Percentiles rank a stretch among this genome's conserved stretches.
Conservation (phyloP, 2,888 invertebrate genomes). For the Ormia ochracea region DNA sequence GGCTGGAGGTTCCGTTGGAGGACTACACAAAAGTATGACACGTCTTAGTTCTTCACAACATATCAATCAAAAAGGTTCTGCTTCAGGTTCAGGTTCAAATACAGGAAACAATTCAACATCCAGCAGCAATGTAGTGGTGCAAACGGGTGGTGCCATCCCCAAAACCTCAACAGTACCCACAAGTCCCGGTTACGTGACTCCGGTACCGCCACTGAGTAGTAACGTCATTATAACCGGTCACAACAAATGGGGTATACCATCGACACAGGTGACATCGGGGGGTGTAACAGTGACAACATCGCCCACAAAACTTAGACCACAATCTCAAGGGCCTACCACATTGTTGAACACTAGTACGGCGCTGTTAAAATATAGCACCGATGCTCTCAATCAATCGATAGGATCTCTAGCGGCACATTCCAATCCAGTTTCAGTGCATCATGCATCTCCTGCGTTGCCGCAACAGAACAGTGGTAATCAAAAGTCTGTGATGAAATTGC, state of each 20-base stretch:
- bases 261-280: conserved; percentile 76
- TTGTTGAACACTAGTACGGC: conserved; percentile 75
- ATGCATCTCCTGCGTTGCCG: conserved; percentile 75
- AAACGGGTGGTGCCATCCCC: conserved; percentile 65
- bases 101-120: conserved; percentile 69
- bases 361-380: conserved; percentile 75
- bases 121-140: conserved; percentile 74
- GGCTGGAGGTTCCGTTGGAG: conserved; percentile 86
- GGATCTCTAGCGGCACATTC: conserved; percentile 75
- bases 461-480: conserved; percentile 73
- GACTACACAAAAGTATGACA: conserved; percentile 89
- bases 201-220: conserved; percentile 77
- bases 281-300: conserved; percentile 83
- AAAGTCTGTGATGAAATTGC: conserved; percentile 76
- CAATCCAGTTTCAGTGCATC: conserved; percentile 76
- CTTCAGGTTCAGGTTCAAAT: conserved; percentile 71
- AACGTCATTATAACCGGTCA: conserved; percentile 78
- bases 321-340: conserved; percentile 79
- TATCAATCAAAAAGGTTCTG: conserved; percentile 80
- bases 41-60: conserved; percentile 87
- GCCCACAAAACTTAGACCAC: conserved; percentile 78
- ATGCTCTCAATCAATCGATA: conserved; percentile 77
- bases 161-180: conserved; percentile 65
- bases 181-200: conserved; percentile 74
- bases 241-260: conserved; percentile 78